Conservation (phyloP, 2,888 invertebrate species). For the Cephalotes varians region DNA sequence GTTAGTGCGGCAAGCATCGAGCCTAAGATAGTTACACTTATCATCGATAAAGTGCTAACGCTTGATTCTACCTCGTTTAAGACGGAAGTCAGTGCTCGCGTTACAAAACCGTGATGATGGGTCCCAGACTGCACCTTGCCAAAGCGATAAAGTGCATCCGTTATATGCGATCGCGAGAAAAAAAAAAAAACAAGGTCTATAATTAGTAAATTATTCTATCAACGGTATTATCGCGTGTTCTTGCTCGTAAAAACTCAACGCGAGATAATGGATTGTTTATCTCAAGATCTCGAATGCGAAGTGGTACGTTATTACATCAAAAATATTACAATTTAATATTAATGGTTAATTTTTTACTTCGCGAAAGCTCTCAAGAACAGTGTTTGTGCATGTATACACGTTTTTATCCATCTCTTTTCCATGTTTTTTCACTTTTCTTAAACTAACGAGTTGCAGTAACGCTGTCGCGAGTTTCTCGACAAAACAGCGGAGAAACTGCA, state of each 20-base stretch:
- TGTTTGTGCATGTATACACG: not conserved
- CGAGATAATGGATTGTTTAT: slow-evolving; percentile 28
- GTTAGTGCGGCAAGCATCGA: slow-evolving; percentile 35
- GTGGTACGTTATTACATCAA: not conserved
- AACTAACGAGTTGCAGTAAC: not conserved
- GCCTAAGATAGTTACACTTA: slow-evolving; percentile 66
- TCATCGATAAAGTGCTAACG: slow-evolving; percentile 70
- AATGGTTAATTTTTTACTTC: slow-evolving; percentile 9
- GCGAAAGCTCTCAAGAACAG: not conserved
- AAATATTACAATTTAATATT: slow-evolving; percentile 23
- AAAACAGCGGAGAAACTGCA: not conserved
- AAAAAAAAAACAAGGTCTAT: not conserved
- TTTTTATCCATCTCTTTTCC: not conserved
- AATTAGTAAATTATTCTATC: slow-evolving; percentile 20
- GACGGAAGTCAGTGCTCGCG: slow-evolving; percentile 50
- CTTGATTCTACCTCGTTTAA: slow-evolving; percentile 61
- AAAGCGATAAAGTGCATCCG: slow-evolving; percentile 10
- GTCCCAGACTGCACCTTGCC: slow-evolving; percentile 8
- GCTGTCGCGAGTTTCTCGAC: not conserved
- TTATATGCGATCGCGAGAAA: slow-evolving; percentile 3
- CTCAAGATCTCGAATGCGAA: slow-evolving; percentile 20
- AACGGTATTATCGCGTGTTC: not conserved
- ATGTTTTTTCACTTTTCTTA: not conserved
- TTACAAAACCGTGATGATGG: slow-evolving; percentile 38
- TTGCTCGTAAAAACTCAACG: not conserved